Evolutionary conservation across 1,140 invertebrate genomes (phyloP).

Genomic region (Tachypleus tridentatus): DNA sequence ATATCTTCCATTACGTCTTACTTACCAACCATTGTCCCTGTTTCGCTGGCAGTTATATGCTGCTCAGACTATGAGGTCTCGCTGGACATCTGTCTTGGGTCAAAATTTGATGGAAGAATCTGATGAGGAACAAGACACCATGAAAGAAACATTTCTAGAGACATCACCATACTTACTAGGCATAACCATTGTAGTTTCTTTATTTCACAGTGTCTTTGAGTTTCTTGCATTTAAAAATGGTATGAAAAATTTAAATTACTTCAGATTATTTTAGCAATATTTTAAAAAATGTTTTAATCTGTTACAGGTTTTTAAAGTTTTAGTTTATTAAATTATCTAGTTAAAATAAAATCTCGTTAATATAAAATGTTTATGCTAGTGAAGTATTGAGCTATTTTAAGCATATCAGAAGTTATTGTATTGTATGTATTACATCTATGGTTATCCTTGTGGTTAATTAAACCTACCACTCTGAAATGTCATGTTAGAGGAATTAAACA

Average conservation of each 20-base stretch:
- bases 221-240: constrained; percentile 98
- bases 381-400: too few species aligned
- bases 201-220: constrained; percentile 96
- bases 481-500: too few species aligned
- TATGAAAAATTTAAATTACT: constrained; percentile 29
- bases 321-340: too few species aligned
- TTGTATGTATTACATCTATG: too few species aligned
- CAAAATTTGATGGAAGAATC: constrained; percentile 47
- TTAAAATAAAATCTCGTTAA: too few species aligned
- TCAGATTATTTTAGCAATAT: too few species aligned
- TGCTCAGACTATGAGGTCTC: constrained; percentile 72
- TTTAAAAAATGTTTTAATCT: too few species aligned
- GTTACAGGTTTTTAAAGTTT: too few species aligned
- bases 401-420: too few species aligned
- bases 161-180: constrained; percentile 92
- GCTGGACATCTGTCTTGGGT: constrained; percentile 41
- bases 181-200: constrained; percentile 81
- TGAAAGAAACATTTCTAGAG: constrained; percentile 93
- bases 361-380: too few species aligned
- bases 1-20: constrained; percentile 50
- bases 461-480: too few species aligned
- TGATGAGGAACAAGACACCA: constrained; percentile 88
- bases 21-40: constrained; percentile 85
- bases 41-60: constrained; percentile 96
- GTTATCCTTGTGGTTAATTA: too few species aligned